A percentile compares a stretch with the other conserved stretches of the same genome.
phyloP scores from a whole-genome alignment of 2,797 vertebrate species.

The Glossophaga mutica region DNA sequence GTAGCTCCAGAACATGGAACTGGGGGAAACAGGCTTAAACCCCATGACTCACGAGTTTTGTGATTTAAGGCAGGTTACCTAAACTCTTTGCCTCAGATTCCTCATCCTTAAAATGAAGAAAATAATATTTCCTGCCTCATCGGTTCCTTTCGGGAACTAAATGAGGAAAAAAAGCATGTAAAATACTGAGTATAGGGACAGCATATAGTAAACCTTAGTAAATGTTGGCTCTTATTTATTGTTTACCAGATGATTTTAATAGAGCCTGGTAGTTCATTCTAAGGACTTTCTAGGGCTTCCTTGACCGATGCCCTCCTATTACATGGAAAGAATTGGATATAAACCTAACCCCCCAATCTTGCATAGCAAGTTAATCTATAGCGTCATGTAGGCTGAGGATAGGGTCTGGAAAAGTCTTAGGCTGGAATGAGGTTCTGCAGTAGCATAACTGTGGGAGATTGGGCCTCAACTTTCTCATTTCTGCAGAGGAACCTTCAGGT shows the following conservation, averaged over 20 bases:
- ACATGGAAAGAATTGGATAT: neutral
- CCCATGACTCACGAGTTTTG: neutral
- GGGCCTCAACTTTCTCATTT: neutral
- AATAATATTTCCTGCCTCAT: neutral
- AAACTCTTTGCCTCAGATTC: neutral
- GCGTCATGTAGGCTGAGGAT: neutral
- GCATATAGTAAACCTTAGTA: neutral
- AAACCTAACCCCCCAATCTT: neutral
- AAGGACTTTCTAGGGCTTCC: neutral
- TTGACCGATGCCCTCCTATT: neutral
- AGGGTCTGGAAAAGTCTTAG: neutral
- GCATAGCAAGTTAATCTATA: neutral
- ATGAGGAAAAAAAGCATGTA: neutral
- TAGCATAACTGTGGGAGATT: fast-evolving
- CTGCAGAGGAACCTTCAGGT: neutral
- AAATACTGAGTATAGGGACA: neutral
- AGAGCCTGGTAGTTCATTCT: neutral
- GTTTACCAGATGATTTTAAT: neutral
- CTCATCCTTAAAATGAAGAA: neutral
- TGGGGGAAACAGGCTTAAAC: neutral
- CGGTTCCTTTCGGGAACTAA: neutral
- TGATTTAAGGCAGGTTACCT: neutral
- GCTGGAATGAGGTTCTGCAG: neutral
- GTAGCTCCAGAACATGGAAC: neutral
- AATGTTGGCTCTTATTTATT: neutral